Evolutionary conservation across 2,888 invertebrate genomes (phyloP).

Genomic region (Dicyrtoma fusca): DNA sequence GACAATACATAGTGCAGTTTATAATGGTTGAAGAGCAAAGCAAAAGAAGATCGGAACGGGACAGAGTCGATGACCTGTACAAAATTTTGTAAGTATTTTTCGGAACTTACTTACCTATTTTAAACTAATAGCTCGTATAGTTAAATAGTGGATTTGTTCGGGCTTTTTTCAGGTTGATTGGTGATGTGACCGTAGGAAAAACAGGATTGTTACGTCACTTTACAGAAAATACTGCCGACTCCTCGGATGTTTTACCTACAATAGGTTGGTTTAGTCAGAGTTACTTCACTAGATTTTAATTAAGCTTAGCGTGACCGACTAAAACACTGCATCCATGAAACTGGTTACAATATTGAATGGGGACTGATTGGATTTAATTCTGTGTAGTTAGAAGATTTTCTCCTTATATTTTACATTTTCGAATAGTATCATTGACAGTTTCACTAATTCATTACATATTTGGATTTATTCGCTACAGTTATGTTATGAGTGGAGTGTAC

Average conservation of each 20-base stretch:
- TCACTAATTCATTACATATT: no score
- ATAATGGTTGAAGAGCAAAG: not conserved
- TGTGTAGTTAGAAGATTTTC: no score
- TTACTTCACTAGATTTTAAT: not conserved
- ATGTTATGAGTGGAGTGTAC: no score
- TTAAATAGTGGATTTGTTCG: not conserved
- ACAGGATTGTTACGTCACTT: constrained; percentile 41
- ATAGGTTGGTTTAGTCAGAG: constrained; percentile 30
- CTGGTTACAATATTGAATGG: no score
- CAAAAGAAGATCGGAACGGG: not conserved
- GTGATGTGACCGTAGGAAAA: constrained; percentile 44
- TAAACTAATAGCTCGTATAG: not conserved
- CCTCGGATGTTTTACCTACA: constrained; percentile 25
- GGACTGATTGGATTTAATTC: no score
- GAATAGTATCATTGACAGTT: no score
- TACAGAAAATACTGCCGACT: constrained; percentile 31
- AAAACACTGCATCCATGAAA: no score
- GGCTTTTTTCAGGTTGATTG: constrained; percentile 18
- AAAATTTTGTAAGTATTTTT: constrained; percentile 38
- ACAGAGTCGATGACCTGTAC: constrained; percentile 41
- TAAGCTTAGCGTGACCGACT: no score
- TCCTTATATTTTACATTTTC: no score
- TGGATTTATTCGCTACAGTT: no score
- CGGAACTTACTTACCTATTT: not conserved
- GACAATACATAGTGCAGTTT: no score